Base-by-base conservation (phyloP, 2,888 invertebrate species). In the Philereme vetulata region DNA sequence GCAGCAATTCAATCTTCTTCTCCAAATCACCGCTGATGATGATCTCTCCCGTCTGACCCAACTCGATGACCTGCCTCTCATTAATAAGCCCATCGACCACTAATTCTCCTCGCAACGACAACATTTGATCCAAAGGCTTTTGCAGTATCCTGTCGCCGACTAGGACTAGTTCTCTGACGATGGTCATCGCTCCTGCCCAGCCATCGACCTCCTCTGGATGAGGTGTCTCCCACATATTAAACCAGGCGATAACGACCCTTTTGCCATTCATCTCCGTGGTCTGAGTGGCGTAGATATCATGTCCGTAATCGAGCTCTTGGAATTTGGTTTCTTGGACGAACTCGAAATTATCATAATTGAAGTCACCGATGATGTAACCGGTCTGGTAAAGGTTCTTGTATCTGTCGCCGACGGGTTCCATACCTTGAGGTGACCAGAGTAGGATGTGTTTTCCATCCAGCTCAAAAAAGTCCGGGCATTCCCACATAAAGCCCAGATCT, bases 391-490 rank as follows among this genome's bases (percentile, higher is more conserved):
- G 65, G 48, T 91, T 92, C 60, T 88, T 89, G 67, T 82, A 92
- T 61, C 90, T 79, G 56, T 92, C 89, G 1, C 90, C 92, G 67
- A 82, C 67, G 1, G 85, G 78, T 34, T 76, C 70, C 49, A 92
- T 68, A 4, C 92, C 91, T 74, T 92, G 91, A 0, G 92, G 89
- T 3, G 91, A 93, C 75, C 92, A 80, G 1, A 93, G 73, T 5
- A 93, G 68, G 0, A 93, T 72, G 55, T 82, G 82, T 60, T 84
- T 93, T 11, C 89, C 89, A 38, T 85, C 78, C 4, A 93, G 70
- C 64, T 92, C 86, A 36, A 93, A 93, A 59, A 93, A 88, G 64
- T 93, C 93, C 0, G 93, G 93, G 64, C 93, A 93, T 67, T 93
- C 93, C 90, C 92, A 93, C 90, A 93, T 92, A 55, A 88, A 91